Base-by-base conservation (phyloP, 2,113 vertebrate species). In the Condylura cristata region DNA sequence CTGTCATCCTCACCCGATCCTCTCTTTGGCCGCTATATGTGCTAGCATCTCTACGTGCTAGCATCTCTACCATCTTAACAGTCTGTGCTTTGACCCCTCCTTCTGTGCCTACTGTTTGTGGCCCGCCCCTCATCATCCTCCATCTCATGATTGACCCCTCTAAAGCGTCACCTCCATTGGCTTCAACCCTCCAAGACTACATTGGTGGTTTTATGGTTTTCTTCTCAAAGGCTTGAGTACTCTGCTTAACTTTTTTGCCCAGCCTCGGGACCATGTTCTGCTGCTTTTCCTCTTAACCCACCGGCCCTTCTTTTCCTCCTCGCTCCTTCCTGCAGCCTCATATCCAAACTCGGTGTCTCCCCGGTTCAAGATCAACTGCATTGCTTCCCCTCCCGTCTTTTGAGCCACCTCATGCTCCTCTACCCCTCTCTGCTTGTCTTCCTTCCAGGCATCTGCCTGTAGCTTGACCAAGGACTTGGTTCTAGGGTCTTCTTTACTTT, bases 361-460 rank as follows among this genome's bases (percentile, higher is more conserved):
- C 30, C 51, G 9, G 22, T 60, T 81, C 18, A 17, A 56, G 46
- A 44, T 79, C 46, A 60, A 78, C 34, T 86, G 56, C 30, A 37
- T 96, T 41, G 63, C 86, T 41, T 78, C 44, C 53, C 32, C n/a
- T 13, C 16, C 30, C 5, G 37, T 51, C 63, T 48, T 86, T 53
- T 60, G 48, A 93, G 68, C 12, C 28, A 3, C 53, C 71, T 92
- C 68, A 78, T 46, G 44, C 4, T 83, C 8, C 34, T 24, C 18
- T 28, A 16, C 8, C 48, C n/a, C 6, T 56, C 30, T 60, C 13
- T 74, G 44, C 83, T 72, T 30, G 1, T 85, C 95, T 95, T 76
- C 60, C 82, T 90, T 94, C 56, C 72, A 51, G 63, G 61, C 91
- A 86, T 95, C 82, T 92, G 28, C 70, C 78, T 92, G 44, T 41